Conservation (phyloP, 2,888 invertebrate species). For the Epinotia demarniana region DNA sequence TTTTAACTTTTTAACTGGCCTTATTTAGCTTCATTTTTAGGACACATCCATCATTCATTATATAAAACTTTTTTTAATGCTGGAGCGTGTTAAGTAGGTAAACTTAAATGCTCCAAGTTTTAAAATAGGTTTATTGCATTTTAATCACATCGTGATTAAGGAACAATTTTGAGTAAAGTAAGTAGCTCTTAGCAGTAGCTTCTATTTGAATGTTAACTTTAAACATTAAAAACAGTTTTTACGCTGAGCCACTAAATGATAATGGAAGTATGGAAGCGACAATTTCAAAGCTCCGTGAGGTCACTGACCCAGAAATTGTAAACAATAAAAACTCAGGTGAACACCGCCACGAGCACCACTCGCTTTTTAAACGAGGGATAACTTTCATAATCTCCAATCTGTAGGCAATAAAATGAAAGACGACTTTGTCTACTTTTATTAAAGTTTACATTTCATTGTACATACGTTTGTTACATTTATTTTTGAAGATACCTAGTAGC, state of each 20-base stretch:
- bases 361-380: conserved; percentile 18
- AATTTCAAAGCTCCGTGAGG: conserved; percentile 32
- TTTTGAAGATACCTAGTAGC: background rate
- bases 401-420: background rate
- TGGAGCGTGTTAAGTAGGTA: background rate
- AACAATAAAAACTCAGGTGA: conserved; percentile 41
- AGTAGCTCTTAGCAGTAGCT: background rate
- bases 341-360: conserved; percentile 17
- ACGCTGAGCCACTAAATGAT: conserved; percentile 21
- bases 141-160: background rate
- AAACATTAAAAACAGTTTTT: conserved; percentile 15
- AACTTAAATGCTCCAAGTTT: background rate
- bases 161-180: background rate
- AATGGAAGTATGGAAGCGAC: conserved; percentile 40
- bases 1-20: conserved; percentile 11
- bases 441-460: background rate
- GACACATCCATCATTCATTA: conserved; percentile 16
- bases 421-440: background rate
- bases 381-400: conserved; percentile 29
- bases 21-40: background rate
- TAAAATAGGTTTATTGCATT: background rate
- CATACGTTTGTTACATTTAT: background rate
- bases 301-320: conserved; percentile 41
- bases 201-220: conserved; percentile 2
- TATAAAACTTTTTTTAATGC: conserved; percentile 25